Base-by-base conservation (phyloP, 2,888 invertebrate genomes). In the Nomada hirtipes region DNA sequence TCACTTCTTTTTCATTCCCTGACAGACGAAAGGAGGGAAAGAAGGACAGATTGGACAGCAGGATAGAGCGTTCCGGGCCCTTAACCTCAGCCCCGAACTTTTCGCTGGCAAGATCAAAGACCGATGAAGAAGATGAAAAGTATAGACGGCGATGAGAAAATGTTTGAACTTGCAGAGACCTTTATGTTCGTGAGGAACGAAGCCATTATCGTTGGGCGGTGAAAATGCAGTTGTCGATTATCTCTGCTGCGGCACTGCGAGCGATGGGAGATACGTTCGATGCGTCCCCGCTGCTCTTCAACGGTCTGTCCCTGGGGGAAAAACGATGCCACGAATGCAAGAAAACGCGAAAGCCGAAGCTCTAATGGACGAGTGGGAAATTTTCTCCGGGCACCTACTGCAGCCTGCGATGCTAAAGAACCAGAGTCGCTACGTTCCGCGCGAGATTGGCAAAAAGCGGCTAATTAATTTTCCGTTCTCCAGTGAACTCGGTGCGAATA, bases 91-190 rank as follows among this genome's bases (percentile, higher is more conserved):
- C 13, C 42, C 1, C 42, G 53, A 77, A 61, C 65, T 55, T 67
- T 60, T 23, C 63, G 68, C 50, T 50, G 63, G 52, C 26, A 10
- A 77, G 71, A 79, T 86, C 86, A 83, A 86, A 79, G 85, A 60
- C 59, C 59, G 47, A 10, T 42, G 47, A 50, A 50, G 36, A 59
- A 65, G 63, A 79, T 79, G 83, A n/a, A 68, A 78, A 61, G 55
- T 60, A 47, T 23, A 73, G 52, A 57, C 60, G 63, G 57, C 13
- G 83, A 26, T 42, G 52, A 52, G 71, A 44, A 74, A 71, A 82
- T 76, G 79, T 79, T 83, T 47, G 71, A 79, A 79, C 74, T 74
- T 74, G n/a, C 57, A 26, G 70, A 74, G 68, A 60, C 55, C 44
- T 55, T 61, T 9, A 60, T 52, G 36, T 55, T 61, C 11, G 55